Evolutionary conservation across 2,888 invertebrate genomes (phyloP).

Genomic region (Kuschelorhynchus macadamiae): DNA sequence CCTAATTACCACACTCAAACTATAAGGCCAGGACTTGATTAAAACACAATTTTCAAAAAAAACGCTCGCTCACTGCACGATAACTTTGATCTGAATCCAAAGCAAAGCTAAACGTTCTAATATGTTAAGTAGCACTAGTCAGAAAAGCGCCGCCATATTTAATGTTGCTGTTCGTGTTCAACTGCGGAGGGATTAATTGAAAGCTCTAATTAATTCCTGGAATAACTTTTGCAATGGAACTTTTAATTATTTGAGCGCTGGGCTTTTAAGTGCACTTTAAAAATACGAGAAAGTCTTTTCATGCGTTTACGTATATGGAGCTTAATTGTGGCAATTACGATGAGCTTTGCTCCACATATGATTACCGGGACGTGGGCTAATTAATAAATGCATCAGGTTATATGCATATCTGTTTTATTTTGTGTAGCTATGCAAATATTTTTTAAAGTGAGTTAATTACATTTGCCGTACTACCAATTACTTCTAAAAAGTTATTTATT

Average conservation of each 20-base stretch:
- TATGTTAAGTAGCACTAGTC: slow-evolving; percentile 42
- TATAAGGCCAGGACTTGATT: background rate
- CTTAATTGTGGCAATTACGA: background rate
- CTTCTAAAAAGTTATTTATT: too few relatives aligned
- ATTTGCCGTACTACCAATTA: too few relatives aligned
- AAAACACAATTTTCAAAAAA: background rate
- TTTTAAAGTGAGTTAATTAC: background rate
- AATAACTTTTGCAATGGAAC: slow-evolving; percentile 52
- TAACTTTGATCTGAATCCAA: slow-evolving; percentile 21
- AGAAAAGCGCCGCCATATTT: slow-evolving; percentile 45
- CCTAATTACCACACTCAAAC: slow-evolving; percentile 1
- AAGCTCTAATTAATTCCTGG: slow-evolving; percentile 57
- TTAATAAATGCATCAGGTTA: background rate
- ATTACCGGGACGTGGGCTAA: background rate
- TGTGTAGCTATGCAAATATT: background rate
- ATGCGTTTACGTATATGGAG: background rate
- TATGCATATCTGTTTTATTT: background rate
- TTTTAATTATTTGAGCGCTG: slow-evolving; percentile 33
- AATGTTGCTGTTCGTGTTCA: slow-evolving; percentile 52
- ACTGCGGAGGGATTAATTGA: slow-evolving; percentile 56
- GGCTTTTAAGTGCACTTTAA: slow-evolving; percentile 29
- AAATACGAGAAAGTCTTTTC: slow-evolving; percentile 11
- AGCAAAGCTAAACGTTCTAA: slow-evolving; percentile 30
- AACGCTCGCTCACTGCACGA: background rate
- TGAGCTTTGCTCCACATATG: background rate